These are phyloP conservation scores for Trematomus bernacchii DNA, from an alignment of 2,797 vertebrate species.

Conservation along the genomic window DNA sequence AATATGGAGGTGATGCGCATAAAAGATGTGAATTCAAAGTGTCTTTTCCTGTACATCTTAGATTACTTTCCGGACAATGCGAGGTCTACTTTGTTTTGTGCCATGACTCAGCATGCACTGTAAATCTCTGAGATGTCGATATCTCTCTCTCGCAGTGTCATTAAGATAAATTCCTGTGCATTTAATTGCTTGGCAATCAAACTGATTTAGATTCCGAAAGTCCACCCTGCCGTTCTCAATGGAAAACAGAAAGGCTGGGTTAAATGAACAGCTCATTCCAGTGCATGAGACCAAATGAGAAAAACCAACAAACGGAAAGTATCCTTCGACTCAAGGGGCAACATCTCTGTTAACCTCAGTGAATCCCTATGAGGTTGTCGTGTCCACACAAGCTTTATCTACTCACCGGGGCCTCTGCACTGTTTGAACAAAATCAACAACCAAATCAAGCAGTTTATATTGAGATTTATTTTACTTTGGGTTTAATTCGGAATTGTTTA, in stretches of 20 bases:
- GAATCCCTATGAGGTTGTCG: slow-evolving; percentile 52
- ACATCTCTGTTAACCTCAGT: slow-evolving; percentile 49
- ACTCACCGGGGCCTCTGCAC: slow-evolving; percentile 24
- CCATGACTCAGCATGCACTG: slow-evolving; percentile 36
- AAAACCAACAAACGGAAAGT: slow-evolving; percentile 66
- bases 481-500: slow-evolving; percentile 74
- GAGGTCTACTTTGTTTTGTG: slow-evolving; percentile 18
- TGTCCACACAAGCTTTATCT: slow-evolving; percentile 47
- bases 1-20: neutral
- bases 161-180: slow-evolving; percentile 51
- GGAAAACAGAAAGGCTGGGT: slow-evolving; percentile 51
- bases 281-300: slow-evolving; percentile 48
- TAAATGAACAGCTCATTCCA: slow-evolving; percentile 59
- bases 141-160: slow-evolving; percentile 34
- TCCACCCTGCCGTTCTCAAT: slow-evolving; percentile 41
- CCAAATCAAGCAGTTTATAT: slow-evolving; percentile 67
- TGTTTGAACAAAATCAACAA: slow-evolving; percentile 69
- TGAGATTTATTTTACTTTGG: slow-evolving; percentile 70
- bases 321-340: slow-evolving; percentile 66
- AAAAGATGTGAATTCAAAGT: slow-evolving; percentile 4
- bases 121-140: slow-evolving; percentile 54
- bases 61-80: slow-evolving; percentile 21
- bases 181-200: slow-evolving; percentile 65
- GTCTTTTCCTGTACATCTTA: slow-evolving; percentile 5
- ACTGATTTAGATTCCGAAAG: slow-evolving; percentile 53